Conservation (phyloP, 2,888 invertebrate species). For the Nymphalis urticae region DNA sequence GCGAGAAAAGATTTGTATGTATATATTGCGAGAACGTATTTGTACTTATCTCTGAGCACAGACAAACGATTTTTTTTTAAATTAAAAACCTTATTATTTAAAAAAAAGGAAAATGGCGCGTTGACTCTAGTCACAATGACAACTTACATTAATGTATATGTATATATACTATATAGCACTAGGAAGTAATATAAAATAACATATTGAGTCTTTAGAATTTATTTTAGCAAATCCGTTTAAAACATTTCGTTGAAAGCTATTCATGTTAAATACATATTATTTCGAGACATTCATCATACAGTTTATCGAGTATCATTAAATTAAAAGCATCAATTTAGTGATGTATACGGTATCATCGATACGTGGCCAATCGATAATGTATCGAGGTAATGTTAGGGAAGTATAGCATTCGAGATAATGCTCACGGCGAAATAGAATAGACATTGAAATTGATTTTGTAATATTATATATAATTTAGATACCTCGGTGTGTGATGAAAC, state of each 20-base stretch:
- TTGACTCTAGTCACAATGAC: no score
- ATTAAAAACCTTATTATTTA: no score
- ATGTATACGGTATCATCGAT: slow-evolving; percentile 30
- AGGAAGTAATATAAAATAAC: no score
- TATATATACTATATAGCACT: no score
- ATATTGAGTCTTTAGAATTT: no score
- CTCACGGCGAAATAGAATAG: slow-evolving; percentile 12
- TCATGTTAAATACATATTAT: slow-evolving; percentile 3
- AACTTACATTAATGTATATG: no score
- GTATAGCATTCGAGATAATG: slow-evolving; percentile 11
- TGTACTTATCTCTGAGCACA: no score
- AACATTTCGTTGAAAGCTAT: background rate
- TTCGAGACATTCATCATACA: slow-evolving; percentile 1
- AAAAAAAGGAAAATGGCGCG: no score
- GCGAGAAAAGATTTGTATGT: no score
- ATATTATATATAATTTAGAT: background rate
- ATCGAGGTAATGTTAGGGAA: slow-evolving; percentile 22
- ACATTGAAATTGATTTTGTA: slow-evolving; percentile 22
- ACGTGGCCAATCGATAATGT: slow-evolving; percentile 38
- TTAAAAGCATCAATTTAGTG: slow-evolving; percentile 31
- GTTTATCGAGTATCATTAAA: slow-evolving; percentile 3
- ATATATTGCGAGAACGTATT: no score
- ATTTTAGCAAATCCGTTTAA: no score
- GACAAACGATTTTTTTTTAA: no score
- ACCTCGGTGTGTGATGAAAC: background rate